Evolutionary conservation across 2,113 vertebrate genomes (phyloP).

Genomic region (Pluvialis apricaria): DNA sequence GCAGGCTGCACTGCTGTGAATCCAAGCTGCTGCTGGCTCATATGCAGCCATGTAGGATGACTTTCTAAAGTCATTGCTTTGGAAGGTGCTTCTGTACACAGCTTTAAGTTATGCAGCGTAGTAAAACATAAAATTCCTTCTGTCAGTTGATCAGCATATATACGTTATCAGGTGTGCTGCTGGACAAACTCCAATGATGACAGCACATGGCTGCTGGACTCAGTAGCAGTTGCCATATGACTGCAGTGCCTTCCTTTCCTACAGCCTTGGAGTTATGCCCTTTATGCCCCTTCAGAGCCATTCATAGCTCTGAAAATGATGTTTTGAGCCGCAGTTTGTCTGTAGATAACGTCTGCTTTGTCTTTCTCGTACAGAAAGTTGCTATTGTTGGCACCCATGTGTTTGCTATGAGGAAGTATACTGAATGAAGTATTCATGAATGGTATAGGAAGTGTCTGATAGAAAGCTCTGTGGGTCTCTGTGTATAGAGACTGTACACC

Average conservation of each 20-base stretch:
- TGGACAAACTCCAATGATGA: background rate
- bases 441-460: background rate
- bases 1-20: conserved; percentile 5
- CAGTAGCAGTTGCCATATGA: background rate
- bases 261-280: background rate
- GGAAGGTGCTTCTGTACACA: background rate
- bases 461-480: background rate
- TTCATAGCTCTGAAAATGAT: background rate
- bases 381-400: background rate
- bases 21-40: conserved; percentile 62
- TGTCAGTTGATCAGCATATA: background rate
- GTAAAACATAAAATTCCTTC: conserved; percentile 7
- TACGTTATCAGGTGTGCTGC: background rate
- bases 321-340: background rate
- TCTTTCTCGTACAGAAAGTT: background rate
- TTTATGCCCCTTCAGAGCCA: background rate
- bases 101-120: background rate
- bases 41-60: background rate
- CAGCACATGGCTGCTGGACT: background rate
- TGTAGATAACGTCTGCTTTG: background rate
- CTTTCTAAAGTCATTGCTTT: conserved; percentile 38
- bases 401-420: background rate
- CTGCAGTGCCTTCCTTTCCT: background rate
- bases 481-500: background rate
- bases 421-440: background rate